Evolutionary conservation across 1,140 invertebrate genomes (phyloP), one percentile per base, ranked within the genome.

Genomic region (Drosophila pseudoananassae): DNA sequence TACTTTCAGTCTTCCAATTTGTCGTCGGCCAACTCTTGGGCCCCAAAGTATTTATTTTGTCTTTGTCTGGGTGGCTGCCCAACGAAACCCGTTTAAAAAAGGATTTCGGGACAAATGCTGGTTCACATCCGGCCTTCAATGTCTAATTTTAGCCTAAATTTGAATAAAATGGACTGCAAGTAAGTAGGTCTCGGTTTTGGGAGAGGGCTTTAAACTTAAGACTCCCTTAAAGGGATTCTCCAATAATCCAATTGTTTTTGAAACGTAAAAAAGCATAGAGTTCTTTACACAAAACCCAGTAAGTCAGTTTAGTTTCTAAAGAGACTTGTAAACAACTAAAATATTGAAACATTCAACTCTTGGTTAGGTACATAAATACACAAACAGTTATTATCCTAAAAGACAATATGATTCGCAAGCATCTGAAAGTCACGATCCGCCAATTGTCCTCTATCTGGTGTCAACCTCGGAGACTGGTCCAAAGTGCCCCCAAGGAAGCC

Each of bases 1-100:
- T 70, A 56, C 64, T 69, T 49, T 68, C 46, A 71, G 68, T 33
- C 53, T 56, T 47, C 65, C 68, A 72, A 73, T 73, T 73, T 73
- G 70, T 72, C 52, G 36, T 58, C 27, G 69, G 17, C 25, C 49
- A 60, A 71, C 54, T 54, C 52, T 53, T 17, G 40, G 51, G 23
- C 50, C 33, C 50, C 27, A 55, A 61, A 23, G 57, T 73, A 72
- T 73, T 72, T 73, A 60, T 15, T 43, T 23, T 54, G 36, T 46
- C 17, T 46, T 46, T 46, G 17, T 46, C 43, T 46, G 15, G 7
- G 40, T 9, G 7, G 15, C 15, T 46, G 43, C 43, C 49, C 17
- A 9, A 55, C 66, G 23, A 51, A 71, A 71, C 54, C 51, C 68
- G 66, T 51, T 58, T 58, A 70, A 33, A 58, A 66, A 69, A 50